Evolutionary conservation across 1,140 invertebrate genomes (phyloP).

Genomic region (Drosophila mayri): DNA sequence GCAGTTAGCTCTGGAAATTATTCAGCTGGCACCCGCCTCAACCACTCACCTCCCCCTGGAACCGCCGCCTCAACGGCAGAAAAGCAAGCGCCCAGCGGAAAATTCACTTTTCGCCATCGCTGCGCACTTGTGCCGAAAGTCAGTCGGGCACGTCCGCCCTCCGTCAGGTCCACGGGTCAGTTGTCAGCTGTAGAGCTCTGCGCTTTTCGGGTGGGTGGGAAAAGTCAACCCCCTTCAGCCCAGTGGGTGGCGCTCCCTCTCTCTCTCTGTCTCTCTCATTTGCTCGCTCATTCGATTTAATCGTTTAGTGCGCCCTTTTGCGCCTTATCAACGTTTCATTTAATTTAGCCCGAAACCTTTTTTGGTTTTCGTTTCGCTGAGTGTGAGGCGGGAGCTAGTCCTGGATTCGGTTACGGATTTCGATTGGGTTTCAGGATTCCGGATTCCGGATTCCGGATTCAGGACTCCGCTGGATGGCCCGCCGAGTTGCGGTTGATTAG

Average conservation of each 20-base stretch:
- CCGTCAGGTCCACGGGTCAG: constrained; percentile 46
- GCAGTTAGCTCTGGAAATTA: constrained; percentile 56
- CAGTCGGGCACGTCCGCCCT: constrained; percentile 75
- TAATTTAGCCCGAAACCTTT: constrained; percentile 72
- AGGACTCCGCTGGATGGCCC: constrained; percentile 20
- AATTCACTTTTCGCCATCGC: constrained; percentile 83
- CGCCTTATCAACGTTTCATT: constrained; percentile 82
- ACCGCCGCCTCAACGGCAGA: constrained; percentile 33
- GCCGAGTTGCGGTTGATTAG: constrained; percentile 72
- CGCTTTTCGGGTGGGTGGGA: constrained; percentile 5
- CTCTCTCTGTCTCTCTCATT: constrained; percentile 60
- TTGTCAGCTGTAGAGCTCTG: constrained; percentile 7
- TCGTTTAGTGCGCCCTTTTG: constrained; percentile 81
- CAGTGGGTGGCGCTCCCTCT: constrained; percentile 56
- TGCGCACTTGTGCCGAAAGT: constrained; percentile 81
- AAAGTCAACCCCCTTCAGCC: constrained; percentile 7
- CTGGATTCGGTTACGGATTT: constrained; percentile 37
- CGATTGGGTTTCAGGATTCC: constrained; percentile 32
- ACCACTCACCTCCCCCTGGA: neutral
- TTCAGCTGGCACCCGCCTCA: constrained; percentile 54
- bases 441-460: constrained; percentile 31
- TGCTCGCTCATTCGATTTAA: constrained; percentile 81
- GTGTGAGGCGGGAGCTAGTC: neutral
- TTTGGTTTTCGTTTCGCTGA: constrained; percentile 41
- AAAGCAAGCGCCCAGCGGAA: constrained; percentile 74